Base-by-base conservation (phyloP, 1,140 invertebrate species). In the Calliphora vicina region DNA sequence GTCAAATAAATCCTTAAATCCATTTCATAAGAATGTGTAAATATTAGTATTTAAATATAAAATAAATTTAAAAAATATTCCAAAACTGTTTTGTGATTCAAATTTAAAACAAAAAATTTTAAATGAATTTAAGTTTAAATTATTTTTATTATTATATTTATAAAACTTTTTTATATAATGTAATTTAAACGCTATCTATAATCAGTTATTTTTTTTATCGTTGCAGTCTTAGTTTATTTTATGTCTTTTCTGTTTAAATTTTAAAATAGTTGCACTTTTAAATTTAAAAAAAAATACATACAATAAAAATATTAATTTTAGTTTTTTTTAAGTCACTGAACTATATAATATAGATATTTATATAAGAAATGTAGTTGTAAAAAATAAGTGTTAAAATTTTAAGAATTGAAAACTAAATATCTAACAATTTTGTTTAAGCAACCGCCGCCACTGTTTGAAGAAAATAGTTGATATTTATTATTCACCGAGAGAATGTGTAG, bases 61-160 rank as follows among this genome's bases (percentile, higher is more conserved):
- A 78, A 45, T n/a, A 78, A 78, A 45, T 6, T n/a, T 23, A 78
- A 25, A 25, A 35, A 78, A 78, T 45, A 45, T 45, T 78, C 74
- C 74, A 78, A 78, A 78, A 78, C 74, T 78, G 35, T 78, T 78
- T 43, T 78, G 74, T 78, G 74, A 78, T 78, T 78, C 45, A 78
- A 78, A 42, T 8, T 76, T 76, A 76, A 76, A 35, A 15, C 42
- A 45, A 78, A 25, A 78, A 78, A 74, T 72, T n/a, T n/a, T 25
- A 78, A 78, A 67, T 67, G n/a, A 23, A 67, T 67, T 67, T 67
- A 67, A 67, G 50, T 67, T 67, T 67, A 67, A 23, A 67, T 1
- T 23, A 67, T 20, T 67, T 17, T 67, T 67, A 67, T 67, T 67
- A 67, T 43, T 78, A 25, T 78, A 43, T 43, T 78, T 43, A 23